phyloP scores from a whole-genome alignment of 2,797 vertebrate genomes.

The Macroramphosus scolopax region DNA sequence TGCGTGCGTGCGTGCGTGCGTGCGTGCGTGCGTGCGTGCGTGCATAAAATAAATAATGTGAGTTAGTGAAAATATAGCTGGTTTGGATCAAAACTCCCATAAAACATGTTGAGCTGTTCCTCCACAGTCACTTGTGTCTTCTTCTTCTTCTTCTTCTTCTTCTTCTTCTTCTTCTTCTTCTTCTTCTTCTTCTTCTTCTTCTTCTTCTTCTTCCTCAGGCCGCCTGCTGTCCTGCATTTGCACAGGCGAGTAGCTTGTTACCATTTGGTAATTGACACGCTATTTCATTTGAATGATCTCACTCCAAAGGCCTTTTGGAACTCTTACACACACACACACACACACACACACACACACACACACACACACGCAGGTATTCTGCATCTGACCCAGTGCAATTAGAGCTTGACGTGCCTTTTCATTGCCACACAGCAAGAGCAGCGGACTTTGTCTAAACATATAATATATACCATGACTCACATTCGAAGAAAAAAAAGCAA shows the following conservation, averaged over 20 bases:
- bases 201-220: too few species aligned
- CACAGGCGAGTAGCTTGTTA: constrained; percentile 39
- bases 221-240: too few species aligned
- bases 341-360: constrained; percentile 5
- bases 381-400: constrained; percentile 20
- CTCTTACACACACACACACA: constrained; percentile 26
- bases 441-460: constrained; percentile 10
- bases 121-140: too few species aligned
- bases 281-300: constrained; percentile 71
- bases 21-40: too few species aligned
- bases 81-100: too few species aligned
- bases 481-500: constrained; percentile 23
- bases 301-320: constrained; percentile 60
- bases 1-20: too few species aligned
- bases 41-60: too few species aligned
- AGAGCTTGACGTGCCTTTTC: constrained; percentile 12
- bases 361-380: constrained; percentile 18
- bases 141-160: too few species aligned
- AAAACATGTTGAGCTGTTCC: too few species aligned
- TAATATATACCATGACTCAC: constrained; percentile 30
- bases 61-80: too few species aligned
- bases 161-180: too few species aligned
- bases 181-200: constrained; percentile 47
- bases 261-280: constrained; percentile 50
- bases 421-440: constrained; percentile 7